Evolutionary conservation across 1,140 invertebrate species (phyloP).

Genomic region (Wasmannia auropunctata): DNA sequence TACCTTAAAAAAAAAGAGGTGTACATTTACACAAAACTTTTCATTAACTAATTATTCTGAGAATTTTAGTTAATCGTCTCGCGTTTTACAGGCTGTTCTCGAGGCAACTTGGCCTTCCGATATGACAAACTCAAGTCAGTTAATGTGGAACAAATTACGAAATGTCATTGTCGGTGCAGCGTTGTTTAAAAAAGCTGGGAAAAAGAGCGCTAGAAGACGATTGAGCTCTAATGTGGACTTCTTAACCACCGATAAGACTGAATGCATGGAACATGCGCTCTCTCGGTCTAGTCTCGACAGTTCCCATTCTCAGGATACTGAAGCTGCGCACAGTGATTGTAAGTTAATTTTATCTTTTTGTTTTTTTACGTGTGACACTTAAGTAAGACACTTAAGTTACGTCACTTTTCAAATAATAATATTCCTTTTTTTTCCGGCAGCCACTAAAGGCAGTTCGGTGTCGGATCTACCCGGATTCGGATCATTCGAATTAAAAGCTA

Average conservation of each 20-base stretch:
- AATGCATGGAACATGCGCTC: slow-evolving; percentile 81
- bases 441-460: slow-evolving; percentile 82
- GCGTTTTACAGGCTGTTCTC: slow-evolving; percentile 89
- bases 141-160: slow-evolving; percentile 97
- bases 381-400: no score
- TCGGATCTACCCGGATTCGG: slow-evolving; percentile 83
- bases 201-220: slow-evolving; percentile 85
- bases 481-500: slow-evolving; percentile 80
- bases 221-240: slow-evolving; percentile 81
- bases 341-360: no score
- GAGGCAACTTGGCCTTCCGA: slow-evolving; percentile 98
- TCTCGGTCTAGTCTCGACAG: slow-evolving; percentile 84
- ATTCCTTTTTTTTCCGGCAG: slow-evolving; percentile 63
- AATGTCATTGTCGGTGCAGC: slow-evolving; percentile 96
- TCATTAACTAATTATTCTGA: slow-evolving; percentile 15
- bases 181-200: slow-evolving; percentile 92
- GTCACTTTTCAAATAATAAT: not conserved
- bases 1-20: not conserved
- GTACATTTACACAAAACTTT: not conserved
- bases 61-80: not conserved
- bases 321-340: slow-evolving; percentile 82
- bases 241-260: slow-evolving; percentile 76
- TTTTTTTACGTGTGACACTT: slow-evolving; percentile 19
- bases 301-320: slow-evolving; percentile 83
- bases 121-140: slow-evolving; percentile 91